Percentiles rank a stretch among this genome's conserved stretches.
These are phyloP conservation scores for Drosophila longiperda DNA, from an alignment of 2,888 invertebrate genomes.

Conservation along the genomic window DNA sequence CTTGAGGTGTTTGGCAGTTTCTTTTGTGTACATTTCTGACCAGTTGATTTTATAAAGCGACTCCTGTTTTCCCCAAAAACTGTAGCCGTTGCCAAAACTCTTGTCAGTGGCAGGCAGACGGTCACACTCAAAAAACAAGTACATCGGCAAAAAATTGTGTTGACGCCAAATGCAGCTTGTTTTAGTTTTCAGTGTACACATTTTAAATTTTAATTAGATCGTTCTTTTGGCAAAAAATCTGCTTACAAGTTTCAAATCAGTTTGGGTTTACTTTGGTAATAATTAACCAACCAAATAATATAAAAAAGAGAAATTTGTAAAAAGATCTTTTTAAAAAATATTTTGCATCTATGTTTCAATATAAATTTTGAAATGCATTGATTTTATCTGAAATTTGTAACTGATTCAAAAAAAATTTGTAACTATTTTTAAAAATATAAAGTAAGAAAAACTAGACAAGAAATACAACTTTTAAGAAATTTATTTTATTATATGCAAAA, in stretches of 20 bases:
- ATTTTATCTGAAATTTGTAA: background rate
- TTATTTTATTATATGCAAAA: background rate
- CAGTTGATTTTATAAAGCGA: slow-evolving; percentile 73
- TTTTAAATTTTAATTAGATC: background rate
- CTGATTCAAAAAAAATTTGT: background rate
- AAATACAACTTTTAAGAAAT: background rate
- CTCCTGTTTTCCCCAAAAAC: slow-evolving; percentile 24
- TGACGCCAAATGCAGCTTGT: background rate
- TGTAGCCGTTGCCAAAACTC: slow-evolving; percentile 49
- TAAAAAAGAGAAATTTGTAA: background rate
- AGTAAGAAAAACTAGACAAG: background rate
- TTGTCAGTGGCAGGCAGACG: slow-evolving; percentile 59
- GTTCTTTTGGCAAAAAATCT: background rate
- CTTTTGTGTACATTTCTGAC: slow-evolving; percentile 61
- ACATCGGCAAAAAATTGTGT: background rate
- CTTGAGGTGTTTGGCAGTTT: slow-evolving; percentile 38
- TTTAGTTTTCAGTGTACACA: background rate
- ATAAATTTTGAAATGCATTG: background rate
- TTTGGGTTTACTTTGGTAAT: background rate
- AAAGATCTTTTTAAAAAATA: background rate
- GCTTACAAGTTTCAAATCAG: background rate
- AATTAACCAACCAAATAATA: background rate
- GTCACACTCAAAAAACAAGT: background rate
- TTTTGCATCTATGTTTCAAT: background rate
- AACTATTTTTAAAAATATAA: background rate